Evolutionary conservation across 1,140 invertebrate species (phyloP).

Genomic region (Neotoxoptera formosana): DNA sequence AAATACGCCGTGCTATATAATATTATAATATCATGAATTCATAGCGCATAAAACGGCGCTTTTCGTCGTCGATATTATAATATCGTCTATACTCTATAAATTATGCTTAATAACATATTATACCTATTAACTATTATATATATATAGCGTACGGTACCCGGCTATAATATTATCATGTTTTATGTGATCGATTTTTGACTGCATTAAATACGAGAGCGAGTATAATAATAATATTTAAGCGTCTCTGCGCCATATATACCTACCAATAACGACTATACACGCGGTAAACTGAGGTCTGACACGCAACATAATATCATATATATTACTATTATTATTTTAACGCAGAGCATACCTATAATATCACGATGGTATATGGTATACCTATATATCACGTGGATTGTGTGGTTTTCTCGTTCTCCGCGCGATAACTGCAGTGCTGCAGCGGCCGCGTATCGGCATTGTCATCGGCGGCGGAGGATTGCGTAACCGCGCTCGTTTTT

Average conservation of each 20-base stretch:
- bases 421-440: background rate
- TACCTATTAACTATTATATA: background rate
- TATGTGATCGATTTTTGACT: slow-evolving; percentile 15
- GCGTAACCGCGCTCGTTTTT: no score
- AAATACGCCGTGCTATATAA: background rate
- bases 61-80: background rate
- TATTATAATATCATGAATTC: background rate
- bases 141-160: background rate
- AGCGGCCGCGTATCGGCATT: background rate
- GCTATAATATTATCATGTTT: background rate
- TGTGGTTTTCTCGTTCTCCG: background rate
- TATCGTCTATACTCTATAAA: background rate
- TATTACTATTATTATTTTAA: background rate
- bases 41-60: no score
- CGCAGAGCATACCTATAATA: background rate
- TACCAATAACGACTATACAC: background rate
- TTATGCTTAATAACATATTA: background rate
- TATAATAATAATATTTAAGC: background rate
- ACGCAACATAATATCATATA: background rate
- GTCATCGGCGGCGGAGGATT: no score
- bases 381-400: background rate
- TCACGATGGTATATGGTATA: background rate
- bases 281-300: background rate
- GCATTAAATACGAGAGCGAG: background rate
- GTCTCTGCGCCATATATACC: background rate